Evolutionary conservation across 1,140 invertebrate species (phyloP).

Genomic region (Hylyphantes graminicola): DNA sequence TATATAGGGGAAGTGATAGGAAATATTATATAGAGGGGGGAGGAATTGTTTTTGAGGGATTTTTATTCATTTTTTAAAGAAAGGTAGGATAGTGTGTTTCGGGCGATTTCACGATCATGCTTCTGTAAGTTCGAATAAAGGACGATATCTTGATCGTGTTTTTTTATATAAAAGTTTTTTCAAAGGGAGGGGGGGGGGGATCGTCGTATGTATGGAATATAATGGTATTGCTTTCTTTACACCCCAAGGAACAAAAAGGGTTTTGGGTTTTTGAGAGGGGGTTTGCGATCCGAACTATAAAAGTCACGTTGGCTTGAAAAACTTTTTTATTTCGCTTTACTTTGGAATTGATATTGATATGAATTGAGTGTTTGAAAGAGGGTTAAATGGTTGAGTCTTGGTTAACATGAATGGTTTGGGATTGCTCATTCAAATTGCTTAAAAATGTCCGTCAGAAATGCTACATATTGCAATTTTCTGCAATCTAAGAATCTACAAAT

Average conservation of each 20-base stretch:
- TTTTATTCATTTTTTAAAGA: slow-evolving; percentile 33
- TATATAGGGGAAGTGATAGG: slow-evolving; percentile 11
- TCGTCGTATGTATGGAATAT: background rate
- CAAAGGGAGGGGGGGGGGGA: too few species aligned
- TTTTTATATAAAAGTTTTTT: background rate
- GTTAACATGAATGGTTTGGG: too few species aligned
- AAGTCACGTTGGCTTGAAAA: too few species aligned
- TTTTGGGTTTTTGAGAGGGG: background rate
- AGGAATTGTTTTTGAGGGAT: background rate
- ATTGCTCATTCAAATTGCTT: too few species aligned
- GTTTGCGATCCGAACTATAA: too few species aligned
- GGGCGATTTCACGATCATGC: slow-evolving; percentile 59
- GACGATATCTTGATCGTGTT: background rate
- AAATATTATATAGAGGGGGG: slow-evolving; percentile 14
- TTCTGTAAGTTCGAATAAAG: slow-evolving; percentile 58
- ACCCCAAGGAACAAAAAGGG: slow-evolving; percentile 4
- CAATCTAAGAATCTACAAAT: too few species aligned
- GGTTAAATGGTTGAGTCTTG: too few species aligned
- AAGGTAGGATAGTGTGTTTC: slow-evolving; percentile 46
- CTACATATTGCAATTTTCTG: too few species aligned
- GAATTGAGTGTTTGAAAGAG: too few species aligned
- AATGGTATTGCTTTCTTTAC: slow-evolving; percentile 21
- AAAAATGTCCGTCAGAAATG: too few species aligned
- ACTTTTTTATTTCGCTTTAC: too few species aligned
- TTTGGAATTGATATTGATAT: too few species aligned